Base-by-base conservation (phyloP, 2,888 invertebrate genomes). In the Eupithecia pulchellata region DNA sequence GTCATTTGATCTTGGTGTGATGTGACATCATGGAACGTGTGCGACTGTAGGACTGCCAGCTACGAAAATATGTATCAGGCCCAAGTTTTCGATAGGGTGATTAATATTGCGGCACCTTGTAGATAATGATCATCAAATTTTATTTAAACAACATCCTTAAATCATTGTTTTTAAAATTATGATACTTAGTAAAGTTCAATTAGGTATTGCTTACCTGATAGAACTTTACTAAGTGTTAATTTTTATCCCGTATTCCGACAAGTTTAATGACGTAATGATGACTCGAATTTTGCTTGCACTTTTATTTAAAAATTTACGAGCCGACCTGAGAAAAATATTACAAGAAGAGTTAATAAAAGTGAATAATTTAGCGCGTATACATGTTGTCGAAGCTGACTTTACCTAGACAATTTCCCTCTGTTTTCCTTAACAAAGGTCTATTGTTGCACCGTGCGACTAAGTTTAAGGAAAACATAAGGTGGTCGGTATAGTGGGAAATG, bases 11-110 rank as follows among this genome's bases (percentile, higher is more conserved):
- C 80, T 76, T 68, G 72, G 64, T 74, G 70, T 86, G 73, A 66
- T 73, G 71, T 86, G 85, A 86, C 79, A 81, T 86, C 86, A 85
- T 74, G 75, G 64, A 75, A 66, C 72, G 71, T 75, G 73, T 78
- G 69, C n/a, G n/a, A n/a, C n/a, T n/a, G 58, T 55, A 17, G n/a
- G 20, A 58, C 58, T 20, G 25, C 13, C 52, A 52, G 25, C 25
- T 25, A 4, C 11, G 4, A 52, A 52, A 52, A 52, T 47, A 20
- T 11, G 11, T 20, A 25, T 4, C 20, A 47, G 20, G 2, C 47
- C 20, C 9, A 47, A 20, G 42, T 20, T 42, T n/a, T n/a, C n/a
- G n/a, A n/a, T n/a, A n/a, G n/a, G n/a, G n/a, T n/a, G 30, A 30
- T 4, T 8, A 30, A 30, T 30, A 30, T 30, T 30, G 8, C 4